Conservation (phyloP, 2,888 invertebrate genomes). For the Euplexia lucipara region DNA sequence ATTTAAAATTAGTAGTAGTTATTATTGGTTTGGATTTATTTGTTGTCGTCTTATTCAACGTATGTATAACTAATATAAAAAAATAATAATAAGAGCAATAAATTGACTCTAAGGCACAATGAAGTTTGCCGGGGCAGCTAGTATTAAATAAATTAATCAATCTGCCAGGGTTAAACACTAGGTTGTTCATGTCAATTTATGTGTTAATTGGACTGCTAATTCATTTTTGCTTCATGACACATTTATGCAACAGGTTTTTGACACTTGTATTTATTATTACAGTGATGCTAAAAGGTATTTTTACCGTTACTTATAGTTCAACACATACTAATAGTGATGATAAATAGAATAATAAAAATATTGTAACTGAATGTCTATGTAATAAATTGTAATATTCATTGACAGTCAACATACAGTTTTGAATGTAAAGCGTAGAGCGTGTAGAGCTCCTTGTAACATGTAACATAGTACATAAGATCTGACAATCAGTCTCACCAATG, state of each 20-base stretch:
- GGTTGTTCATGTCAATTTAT: constrained; percentile 43
- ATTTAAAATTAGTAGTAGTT: too few species aligned
- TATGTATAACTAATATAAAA: too few species aligned
- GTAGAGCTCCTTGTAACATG: too few species aligned
- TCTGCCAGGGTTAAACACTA: constrained; percentile 38
- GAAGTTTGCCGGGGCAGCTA: too few species aligned
- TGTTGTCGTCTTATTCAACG: too few species aligned
- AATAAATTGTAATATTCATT: not conserved
- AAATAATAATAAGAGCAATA: too few species aligned
- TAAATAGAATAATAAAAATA: constrained; percentile 2
- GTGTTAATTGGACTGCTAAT: constrained; percentile 43
- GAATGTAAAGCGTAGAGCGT: too few species aligned
- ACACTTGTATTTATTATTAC: constrained; percentile 24
- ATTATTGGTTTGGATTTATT: too few species aligned
- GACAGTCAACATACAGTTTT: too few species aligned
- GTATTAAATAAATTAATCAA: constrained; percentile 38
- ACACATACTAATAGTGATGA: not conserved
- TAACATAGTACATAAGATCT: too few species aligned
- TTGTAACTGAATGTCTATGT: constrained; percentile 6
- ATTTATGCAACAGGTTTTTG: constrained; percentile 46
- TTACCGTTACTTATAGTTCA: constrained; percentile 27
- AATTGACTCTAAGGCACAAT: too few species aligned
- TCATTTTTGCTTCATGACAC: constrained; percentile 34
- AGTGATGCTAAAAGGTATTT: constrained; percentile 35
- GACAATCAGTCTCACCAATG: too few species aligned